Base-by-base conservation (phyloP, 2,113 vertebrate species). In the Mesembrinibis cayennensis region DNA sequence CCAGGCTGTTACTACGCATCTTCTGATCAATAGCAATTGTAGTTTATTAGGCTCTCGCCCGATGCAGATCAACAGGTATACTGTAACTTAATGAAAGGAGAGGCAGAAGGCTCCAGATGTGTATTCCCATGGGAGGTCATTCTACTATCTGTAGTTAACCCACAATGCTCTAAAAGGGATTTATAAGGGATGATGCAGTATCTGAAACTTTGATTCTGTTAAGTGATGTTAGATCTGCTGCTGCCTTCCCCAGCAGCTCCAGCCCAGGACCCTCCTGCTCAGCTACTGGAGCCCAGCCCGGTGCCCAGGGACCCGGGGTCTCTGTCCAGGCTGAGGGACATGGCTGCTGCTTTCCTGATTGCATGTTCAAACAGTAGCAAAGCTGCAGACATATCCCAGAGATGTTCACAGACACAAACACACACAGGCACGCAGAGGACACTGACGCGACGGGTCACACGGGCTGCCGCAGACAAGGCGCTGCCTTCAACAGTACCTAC, bases 401-500 rank as follows among this genome's bases (percentile, higher is more conserved):
- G 53, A 50, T 14, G 23, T 9, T 30, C 66, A 63, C 10, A 66
- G 10, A n/a, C 10, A 7, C 11, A 59, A 0, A 1, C n/a, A 36
- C 21, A 17, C 0, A 12, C 23, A 20, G 7, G 23, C 1, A 1
- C 11, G 11, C 1, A 44, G 7, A 40, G 38, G 38, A 49, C 58
- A 42, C 9, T 16, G 21, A 25, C 52, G 45, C 0, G 0, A 30
- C 17, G 1, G 5, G 56, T 49, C 72, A 53, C 25, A 29, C 36
- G 45, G 15, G 3, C 21, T 74, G 32, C 18, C n/a, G 32, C 29
- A 65, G 40, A 34, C 29, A 40, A 77, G 26, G 11, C 8, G 2
- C n/a, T 61, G 59, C 32, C 67, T 81, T 62, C 58, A 38, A 23
- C 26, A 72, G 56, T 36, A 62, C 58, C 20, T 44, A 10, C 10